A percentile compares a stretch with the other conserved stretches of the same genome.
phyloP scores from a whole-genome alignment of 2,888 invertebrate genomes.

The Cephus nigrinus region DNA sequence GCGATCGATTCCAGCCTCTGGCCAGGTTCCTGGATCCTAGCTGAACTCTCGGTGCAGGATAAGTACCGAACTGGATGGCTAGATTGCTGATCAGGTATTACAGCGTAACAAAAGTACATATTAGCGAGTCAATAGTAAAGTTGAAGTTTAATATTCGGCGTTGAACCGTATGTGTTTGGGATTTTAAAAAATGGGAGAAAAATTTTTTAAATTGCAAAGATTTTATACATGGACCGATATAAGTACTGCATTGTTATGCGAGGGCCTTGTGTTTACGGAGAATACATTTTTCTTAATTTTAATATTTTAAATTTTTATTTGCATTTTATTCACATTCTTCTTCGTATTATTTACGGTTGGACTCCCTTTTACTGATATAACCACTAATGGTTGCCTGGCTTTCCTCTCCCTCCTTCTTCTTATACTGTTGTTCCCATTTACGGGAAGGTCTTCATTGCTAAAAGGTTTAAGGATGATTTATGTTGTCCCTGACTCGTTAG shows the following conservation, averaged over 20 bases:
- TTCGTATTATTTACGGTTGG: neutral
- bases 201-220: neutral
- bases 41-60: slow-evolving; percentile 11
- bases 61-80: neutral
- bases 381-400: neutral
- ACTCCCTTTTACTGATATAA: neutral
- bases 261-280: neutral
- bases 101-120: neutral
- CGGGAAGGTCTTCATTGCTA: slow-evolving; percentile 7
- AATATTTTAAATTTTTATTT: neutral
- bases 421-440: neutral
- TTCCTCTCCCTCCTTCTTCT: neutral
- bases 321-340: neutral
- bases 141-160: neutral
- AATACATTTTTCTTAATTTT: neutral
- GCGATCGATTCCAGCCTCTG: slow-evolving; percentile 44
- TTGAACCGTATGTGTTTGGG: too few species aligned
- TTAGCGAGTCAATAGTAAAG: neutral
- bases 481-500: slow-evolving; percentile 48
- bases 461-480: slow-evolving; percentile 49
- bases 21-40: slow-evolving; percentile 29
- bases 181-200: too few species aligned
- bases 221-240: neutral
- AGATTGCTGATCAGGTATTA: neutral
- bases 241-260: neutral